A percentile compares a stretch with the other conserved stretches of the same genome.
Evolutionary conservation across 2,113 vertebrate genomes (phyloP).

Genomic region (Perca flavescens): DNA sequence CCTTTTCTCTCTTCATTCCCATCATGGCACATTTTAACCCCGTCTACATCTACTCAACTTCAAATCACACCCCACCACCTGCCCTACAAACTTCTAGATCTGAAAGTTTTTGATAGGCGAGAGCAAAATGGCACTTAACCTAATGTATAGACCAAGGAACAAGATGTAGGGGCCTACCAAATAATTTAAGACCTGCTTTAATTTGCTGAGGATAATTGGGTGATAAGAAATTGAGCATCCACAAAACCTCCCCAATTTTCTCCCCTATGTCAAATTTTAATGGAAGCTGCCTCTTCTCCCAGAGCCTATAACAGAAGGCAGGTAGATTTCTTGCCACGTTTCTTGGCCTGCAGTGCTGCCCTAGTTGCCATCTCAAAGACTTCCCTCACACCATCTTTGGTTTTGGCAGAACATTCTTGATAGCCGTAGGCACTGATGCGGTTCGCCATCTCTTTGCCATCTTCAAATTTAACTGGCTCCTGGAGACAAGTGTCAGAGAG

Average conservation of each 20-base stretch:
- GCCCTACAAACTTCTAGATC: conserved; percentile 41
- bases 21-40: conserved; percentile 68
- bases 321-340: conserved; percentile 76
- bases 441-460: conserved; percentile 85
- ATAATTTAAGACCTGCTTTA: conserved; percentile 51
- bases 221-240: conserved; percentile 68
- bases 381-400: conserved; percentile 85
- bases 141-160: conserved; percentile 52
- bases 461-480: conserved; percentile 87
- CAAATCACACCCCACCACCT: conserved; percentile 38
- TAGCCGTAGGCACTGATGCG: conserved; percentile 86
- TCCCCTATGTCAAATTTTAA: conserved; percentile 55
- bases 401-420: conserved; percentile 88
- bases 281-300: conserved; percentile 45
- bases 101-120: conserved; percentile 47
- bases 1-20: conserved; percentile 52
- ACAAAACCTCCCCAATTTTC: conserved; percentile 47
- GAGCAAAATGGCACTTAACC: conserved; percentile 61
- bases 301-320: conserved; percentile 82
- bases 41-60: conserved; percentile 49
- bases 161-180: conserved; percentile 51
- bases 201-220: conserved; percentile 50
- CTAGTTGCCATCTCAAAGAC: conserved; percentile 86
- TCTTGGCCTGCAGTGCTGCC: conserved; percentile 85
- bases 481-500: conserved; percentile 40